phyloP scores from a whole-genome alignment of 2,797 vertebrate genomes.

The Hippopotamyrus pictus region DNA sequence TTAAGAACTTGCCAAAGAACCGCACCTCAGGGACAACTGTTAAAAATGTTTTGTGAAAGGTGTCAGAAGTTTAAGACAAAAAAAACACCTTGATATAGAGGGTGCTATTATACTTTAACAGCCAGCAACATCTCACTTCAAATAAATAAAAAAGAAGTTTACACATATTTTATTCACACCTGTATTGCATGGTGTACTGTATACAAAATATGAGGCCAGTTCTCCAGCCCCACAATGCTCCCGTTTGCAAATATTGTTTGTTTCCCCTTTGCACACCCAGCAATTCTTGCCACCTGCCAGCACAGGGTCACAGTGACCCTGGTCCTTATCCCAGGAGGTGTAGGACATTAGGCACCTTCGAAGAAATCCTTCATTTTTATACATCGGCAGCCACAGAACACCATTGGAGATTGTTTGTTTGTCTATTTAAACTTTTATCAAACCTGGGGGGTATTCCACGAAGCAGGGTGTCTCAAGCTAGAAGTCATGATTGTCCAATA shows the following conservation, averaged over 20 bases:
- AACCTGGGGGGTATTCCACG: background rate
- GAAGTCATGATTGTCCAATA: background rate
- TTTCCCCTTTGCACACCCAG: background rate
- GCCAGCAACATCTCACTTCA: background rate
- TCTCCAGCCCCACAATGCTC: background rate
- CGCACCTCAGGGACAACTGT: background rate
- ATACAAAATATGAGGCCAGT: background rate
- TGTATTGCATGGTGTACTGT: background rate
- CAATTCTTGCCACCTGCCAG: background rate
- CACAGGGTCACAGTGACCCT: background rate
- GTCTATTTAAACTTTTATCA: background rate
- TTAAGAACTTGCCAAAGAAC: background rate
- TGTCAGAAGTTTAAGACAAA: background rate
- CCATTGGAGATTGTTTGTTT: background rate
- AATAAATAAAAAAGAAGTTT: background rate
- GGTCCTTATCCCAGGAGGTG: background rate
- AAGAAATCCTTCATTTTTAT: background rate
- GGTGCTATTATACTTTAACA: background rate
- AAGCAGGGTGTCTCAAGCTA: background rate
- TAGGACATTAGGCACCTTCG: background rate
- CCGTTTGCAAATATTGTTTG: background rate
- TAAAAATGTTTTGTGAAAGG: background rate
- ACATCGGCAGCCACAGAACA: background rate
- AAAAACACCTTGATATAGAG: background rate
- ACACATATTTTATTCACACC: background rate